Conservation (phyloP, 2,797 vertebrate genomes). For the Acrocephalus scirpaceus region DNA sequence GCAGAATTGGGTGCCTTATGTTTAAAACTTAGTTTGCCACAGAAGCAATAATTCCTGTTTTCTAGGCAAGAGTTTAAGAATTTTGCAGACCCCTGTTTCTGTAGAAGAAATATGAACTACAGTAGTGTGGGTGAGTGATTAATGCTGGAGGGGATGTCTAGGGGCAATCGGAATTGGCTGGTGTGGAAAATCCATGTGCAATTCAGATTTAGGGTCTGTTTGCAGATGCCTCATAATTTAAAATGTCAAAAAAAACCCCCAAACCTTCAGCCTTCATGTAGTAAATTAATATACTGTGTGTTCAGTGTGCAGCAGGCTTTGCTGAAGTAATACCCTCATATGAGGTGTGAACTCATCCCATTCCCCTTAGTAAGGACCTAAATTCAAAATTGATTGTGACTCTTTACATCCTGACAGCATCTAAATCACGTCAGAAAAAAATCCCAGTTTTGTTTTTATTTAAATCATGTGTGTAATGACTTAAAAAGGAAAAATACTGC, state of each 20-base stretch:
- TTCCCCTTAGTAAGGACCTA: conserved; percentile 2
- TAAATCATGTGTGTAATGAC: not conserved
- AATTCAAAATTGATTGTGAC: conserved; percentile 17
- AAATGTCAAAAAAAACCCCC: not conserved
- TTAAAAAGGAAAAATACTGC: not conserved
- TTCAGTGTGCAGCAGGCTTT: conserved; percentile 11
- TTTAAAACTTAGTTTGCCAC: conserved; percentile 66
- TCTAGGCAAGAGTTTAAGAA: conserved; percentile 62
- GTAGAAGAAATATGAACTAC: conserved; percentile 59
- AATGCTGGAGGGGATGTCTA: not conserved
- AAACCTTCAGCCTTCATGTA: conserved; percentile 15
- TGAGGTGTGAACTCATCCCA: conserved; percentile 50
- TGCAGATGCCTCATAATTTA: conserved; percentile 53
- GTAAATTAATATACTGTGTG: conserved; percentile 37
- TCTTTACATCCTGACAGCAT: not conserved
- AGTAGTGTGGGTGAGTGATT: conserved; percentile 44
- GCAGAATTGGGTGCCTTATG: conserved; percentile 59
- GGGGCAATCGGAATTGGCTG: conserved; percentile 29
- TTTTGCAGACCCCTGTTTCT: conserved; percentile 51
- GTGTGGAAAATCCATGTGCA: conserved; percentile 48
- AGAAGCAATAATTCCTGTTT: conserved; percentile 51
- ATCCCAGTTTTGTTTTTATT: not conserved
- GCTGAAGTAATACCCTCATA: conserved; percentile 37
- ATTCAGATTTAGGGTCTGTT: conserved; percentile 40
- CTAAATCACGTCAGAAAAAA: not conserved